Conservation (phyloP, 2,113 vertebrate genomes). For the Leiothrix lutea region DNA sequence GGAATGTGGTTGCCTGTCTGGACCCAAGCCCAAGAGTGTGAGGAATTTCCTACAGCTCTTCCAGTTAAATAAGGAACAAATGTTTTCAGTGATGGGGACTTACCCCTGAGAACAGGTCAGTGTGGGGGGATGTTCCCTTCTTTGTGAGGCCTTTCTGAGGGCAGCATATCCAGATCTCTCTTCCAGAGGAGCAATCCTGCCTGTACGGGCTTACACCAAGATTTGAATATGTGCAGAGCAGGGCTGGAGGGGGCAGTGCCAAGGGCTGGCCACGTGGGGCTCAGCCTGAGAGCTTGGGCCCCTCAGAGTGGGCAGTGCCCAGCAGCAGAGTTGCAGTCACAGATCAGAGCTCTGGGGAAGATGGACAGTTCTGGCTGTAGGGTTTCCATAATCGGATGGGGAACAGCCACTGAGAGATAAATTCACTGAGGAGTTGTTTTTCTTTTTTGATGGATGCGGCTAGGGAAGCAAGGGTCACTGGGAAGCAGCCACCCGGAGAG, state of each 20-base stretch:
- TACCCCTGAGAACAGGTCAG: background rate
- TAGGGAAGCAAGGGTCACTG: background rate
- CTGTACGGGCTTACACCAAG: background rate
- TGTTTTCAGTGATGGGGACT: background rate
- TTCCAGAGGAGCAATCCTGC: background rate
- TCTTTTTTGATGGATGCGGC: background rate
- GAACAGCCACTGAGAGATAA: background rate
- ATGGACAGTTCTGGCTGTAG: background rate
- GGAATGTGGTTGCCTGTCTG: constrained; percentile 5
- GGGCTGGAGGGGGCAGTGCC: background rate
- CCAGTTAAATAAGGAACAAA: constrained; percentile 14
- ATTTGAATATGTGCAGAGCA: background rate
- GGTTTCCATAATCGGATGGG: background rate
- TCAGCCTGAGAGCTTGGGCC: background rate
- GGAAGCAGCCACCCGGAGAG: background rate
- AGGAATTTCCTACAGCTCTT: constrained; percentile 20
- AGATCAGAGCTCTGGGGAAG: background rate
- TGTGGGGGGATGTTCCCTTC: background rate
- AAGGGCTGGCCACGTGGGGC: background rate
- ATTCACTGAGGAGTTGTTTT: background rate
- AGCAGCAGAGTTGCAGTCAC: background rate
- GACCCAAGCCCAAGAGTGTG: background rate
- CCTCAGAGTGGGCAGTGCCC: background rate
- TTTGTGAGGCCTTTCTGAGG: background rate
- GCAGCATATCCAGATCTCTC: background rate